Base-by-base conservation (phyloP, 2,888 invertebrate species). In the Cyaniris semiargus region DNA sequence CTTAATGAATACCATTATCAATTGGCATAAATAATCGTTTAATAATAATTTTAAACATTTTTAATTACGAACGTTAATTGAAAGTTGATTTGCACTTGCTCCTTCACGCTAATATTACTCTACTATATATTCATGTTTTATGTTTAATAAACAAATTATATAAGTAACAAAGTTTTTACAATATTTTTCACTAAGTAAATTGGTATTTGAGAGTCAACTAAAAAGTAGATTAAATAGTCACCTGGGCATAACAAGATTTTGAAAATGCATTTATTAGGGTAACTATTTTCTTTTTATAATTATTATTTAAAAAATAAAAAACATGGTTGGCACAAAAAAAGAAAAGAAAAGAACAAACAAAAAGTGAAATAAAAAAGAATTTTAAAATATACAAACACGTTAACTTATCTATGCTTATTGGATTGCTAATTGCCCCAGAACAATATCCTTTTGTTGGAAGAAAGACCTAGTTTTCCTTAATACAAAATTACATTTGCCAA, bases 41-140 rank as follows among this genome's bases (percentile, higher is more conserved):
- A 88, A 90, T 88, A 85, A 87, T 89, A 88, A 87, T 89, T 90
- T 87, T 90, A 87, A 86, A 86, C 88, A 86, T 90, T 92, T 89
- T 93, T 92, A 92, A 93, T 93, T 93, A 91, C 87, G 85, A 85
- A 87, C 86, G 89, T 91, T 92, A 93, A 93, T 93, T 92, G 90
- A 91, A 92, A 89, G 85, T 83, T 85, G 85, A 85, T 86, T 80
- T 80, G 83, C 84, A 82, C 83, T 82, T 84, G 83, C 80, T 80
- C 76, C 78, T 79, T 80, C 81, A 82, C 81, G 80, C 77, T 80
- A 82, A 82, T 82, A 82, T 31, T 44, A 60, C 27, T 70, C 78
- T 79, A 76, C 70, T 70, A 76, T 74, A 76, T 74, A 75, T 75
- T 75, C 76, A 66, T 70, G 70, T 70, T 34, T 70, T 10, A 31